Evolutionary conservation across 2,113 vertebrate genomes (phyloP).

Genomic region (Lasiurus cinereus): DNA sequence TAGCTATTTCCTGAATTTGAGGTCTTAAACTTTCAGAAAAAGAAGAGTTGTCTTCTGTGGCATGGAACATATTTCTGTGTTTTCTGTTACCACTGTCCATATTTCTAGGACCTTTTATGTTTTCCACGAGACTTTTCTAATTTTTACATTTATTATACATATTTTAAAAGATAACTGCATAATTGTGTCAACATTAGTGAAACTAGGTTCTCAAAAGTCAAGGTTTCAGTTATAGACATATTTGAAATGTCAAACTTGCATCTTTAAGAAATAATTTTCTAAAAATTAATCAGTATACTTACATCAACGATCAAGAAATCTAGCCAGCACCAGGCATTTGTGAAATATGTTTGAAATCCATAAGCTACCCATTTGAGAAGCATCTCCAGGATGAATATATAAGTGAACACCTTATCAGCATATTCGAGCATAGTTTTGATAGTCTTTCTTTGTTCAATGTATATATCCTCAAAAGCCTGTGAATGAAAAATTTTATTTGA

Average conservation of each 20-base stretch:
- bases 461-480: conserved; percentile 98
- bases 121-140: neutral
- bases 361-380: conserved; percentile 98
- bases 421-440: conserved; percentile 96
- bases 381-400: conserved; percentile 99
- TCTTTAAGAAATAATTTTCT: conserved; percentile 47
- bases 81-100: neutral
- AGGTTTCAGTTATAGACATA: conserved; percentile 28
- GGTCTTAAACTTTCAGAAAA: neutral
- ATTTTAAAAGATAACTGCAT: neutral
- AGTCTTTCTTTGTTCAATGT: conserved; percentile 93
- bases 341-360: conserved; percentile 97
- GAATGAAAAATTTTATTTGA: conserved; percentile 64
- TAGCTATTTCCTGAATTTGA: conserved; percentile 18
- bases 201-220: neutral
- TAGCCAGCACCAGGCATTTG: conserved; percentile 98
- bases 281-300: conserved; percentile 84
- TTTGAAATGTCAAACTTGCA: neutral
- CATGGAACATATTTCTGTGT: neutral
- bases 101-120: neutral
- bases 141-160: neutral
- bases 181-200: conserved; percentile 2
- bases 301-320: conserved; percentile 98
- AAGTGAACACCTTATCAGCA: conserved; percentile 98
- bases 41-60: neutral